Evolutionary conservation across 2,888 invertebrate genomes (phyloP), one percentile per base, ranked within the genome.

Genomic region (Troilus luridus): DNA sequence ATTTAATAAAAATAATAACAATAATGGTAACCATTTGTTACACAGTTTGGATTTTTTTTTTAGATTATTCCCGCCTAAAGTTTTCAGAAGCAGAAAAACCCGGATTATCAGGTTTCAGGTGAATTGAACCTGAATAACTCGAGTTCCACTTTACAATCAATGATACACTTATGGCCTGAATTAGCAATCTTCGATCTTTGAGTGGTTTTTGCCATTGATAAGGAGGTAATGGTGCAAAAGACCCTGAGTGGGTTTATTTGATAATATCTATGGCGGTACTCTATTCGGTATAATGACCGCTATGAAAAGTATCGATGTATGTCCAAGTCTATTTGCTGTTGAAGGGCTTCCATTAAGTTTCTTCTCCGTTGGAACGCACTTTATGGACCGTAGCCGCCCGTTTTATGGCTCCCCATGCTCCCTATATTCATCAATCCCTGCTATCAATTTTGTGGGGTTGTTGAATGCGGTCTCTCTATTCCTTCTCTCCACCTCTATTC

Each of bases 391-490:
- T 27, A 24, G 5, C 10, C 72, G 24, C 7, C 17, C 27, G 67
- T 77, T 77, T 77, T 77, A 77, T 77, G 21, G 72, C 17, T 77
- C 19, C 7, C 7, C 41, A 19, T 27, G 17, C 72, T 41, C 17
- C 72, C 72, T 77, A 77, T 77, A 77, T 77, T 77, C 72, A 77
- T 77, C 72, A 77, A 77, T 77, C 72, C 27, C 27, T 17, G 41
- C 72, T 17, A 77, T 77, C 72, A 77, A 41, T 77, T 77, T 77
- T 77, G 72, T 77, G 17, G 72, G 27, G 72, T 41, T 41, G 72
- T 77, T 77, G 72, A 77, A 41, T 41, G 72, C 27, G 8, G 7
- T 41, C 72, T 77, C 72, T 77, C 72, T 77, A 3, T 77, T 19
- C 19, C 72, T 77, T 19, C 72, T 41, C 41, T 27, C 72, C 1